Evolutionary conservation across 2,888 invertebrate genomes (phyloP), one percentile per base, ranked within the genome.

Genomic region (Pristionchus fissidentatus): DNA sequence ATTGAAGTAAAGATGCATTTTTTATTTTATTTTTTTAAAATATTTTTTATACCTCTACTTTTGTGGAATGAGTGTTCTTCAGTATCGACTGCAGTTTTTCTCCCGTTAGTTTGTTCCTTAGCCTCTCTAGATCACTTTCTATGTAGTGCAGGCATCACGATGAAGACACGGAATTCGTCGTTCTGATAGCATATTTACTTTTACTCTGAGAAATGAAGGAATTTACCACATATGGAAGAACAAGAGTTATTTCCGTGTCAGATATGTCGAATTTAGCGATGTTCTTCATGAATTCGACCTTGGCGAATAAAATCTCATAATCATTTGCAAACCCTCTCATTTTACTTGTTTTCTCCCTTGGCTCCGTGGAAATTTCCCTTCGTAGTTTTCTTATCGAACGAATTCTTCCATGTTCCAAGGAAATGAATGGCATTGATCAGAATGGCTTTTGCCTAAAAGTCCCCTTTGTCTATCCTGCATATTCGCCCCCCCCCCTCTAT

Each of bases 301-400:
- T 1, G 26, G 43, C 4, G n/a, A 13, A 38, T n/a, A n/a, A n/a
- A n/a, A n/a, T n/a, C n/a, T n/a, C n/a, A n/a, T n/a, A n/a, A n/a
- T n/a, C n/a, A n/a, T n/a, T n/a, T n/a, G n/a, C n/a, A n/a, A n/a
- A n/a, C n/a, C n/a, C n/a, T n/a, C n/a, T n/a, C n/a, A n/a, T n/a
- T 62, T 19, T 85, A 87, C 75, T 86, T 57, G 79, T 84, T 85
- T 38, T 80, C 84, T 22, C 60, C 75, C 19, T 75, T 84, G 94
- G 15, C 95, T 85, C 86, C 83, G 90, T 95, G 94, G 93, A 97
- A 97, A 1, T 94, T 94, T 0, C 94, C 93, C 26, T 85, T 88
- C 0, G 96, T 97, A 2, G 88, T 52, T 0, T 90, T 89, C 13
- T 29, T 29, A 29, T 60, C 32, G 60, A 60, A 60, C 4, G 2